phyloP scores from a whole-genome alignment of 2,113 vertebrate genomes.

The Ovibos moschatus region DNA sequence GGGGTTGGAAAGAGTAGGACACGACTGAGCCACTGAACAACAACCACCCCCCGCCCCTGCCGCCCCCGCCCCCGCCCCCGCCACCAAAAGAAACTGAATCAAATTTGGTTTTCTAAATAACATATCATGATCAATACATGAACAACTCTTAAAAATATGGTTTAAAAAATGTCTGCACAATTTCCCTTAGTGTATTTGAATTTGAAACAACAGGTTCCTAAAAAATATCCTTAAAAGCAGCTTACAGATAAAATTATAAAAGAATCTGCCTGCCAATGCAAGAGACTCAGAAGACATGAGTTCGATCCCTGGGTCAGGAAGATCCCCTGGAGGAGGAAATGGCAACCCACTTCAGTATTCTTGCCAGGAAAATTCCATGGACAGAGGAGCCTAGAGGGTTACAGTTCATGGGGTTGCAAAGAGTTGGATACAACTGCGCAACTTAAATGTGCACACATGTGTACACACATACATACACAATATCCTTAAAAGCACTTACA shows the following conservation, averaged over 20 bases:
- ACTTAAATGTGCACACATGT: neutral
- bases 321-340: neutral
- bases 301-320: neutral
- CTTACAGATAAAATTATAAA: neutral
- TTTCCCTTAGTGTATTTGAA: neutral
- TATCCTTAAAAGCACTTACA: neutral
- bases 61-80: rapidly evolving
- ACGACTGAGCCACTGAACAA: neutral
- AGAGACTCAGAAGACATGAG: neutral
- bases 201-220: neutral
- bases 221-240: slow-evolving; percentile 20
- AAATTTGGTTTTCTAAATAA: neutral
- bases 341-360: neutral
- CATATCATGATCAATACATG: neutral
- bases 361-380: neutral
- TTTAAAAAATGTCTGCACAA: neutral
- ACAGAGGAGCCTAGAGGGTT: neutral
- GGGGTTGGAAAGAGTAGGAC: neutral
- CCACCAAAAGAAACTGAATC: neutral
- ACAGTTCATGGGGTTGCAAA: neutral
- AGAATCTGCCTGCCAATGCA: neutral
- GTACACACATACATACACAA: neutral
- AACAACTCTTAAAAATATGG: neutral
- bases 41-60: rapidly evolving
- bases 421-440: neutral